Evolutionary conservation across 2,113 vertebrate species (phyloP).

Genomic region (Cottus gobio): DNA sequence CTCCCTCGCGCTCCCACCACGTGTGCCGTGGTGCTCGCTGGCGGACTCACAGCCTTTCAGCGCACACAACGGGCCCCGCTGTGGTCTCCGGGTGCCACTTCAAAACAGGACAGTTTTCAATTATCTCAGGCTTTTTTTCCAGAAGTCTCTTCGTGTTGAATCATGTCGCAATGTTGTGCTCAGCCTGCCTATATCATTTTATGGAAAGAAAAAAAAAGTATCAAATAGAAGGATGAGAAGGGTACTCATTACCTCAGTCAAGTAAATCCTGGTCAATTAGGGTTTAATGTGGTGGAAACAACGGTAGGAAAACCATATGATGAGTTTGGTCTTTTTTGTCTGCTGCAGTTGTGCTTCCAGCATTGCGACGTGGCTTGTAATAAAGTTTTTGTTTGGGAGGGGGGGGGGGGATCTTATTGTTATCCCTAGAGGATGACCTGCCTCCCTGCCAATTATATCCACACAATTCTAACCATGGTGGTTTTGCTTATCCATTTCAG

Average conservation of each 20-base stretch:
- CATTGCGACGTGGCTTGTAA: conserved; percentile 34
- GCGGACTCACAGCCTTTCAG: conserved; percentile 19
- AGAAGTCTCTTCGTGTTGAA: conserved; percentile 43
- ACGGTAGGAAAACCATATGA: conserved; percentile 68
- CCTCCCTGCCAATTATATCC: conserved; percentile 34
- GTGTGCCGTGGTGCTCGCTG: conserved; percentile 18
- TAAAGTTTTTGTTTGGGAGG: background rate
- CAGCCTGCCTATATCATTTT: conserved; percentile 24
- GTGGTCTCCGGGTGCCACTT: conserved; percentile 44
- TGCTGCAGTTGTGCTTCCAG: conserved; percentile 31
- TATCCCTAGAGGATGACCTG: conserved; percentile 15
- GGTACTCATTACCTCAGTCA: conserved; percentile 36
- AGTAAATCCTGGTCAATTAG: conserved; percentile 56
- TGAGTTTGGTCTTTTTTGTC: conserved; percentile 35
- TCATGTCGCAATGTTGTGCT: conserved; percentile 36
- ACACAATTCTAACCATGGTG: conserved; percentile 2
- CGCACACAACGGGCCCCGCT: conserved; percentile 19
- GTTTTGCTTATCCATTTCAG: conserved; percentile 49
- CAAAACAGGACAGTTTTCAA: conserved; percentile 51
- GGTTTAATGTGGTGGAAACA: conserved; percentile 74
- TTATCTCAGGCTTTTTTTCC: conserved; percentile 35
- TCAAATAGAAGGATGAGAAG: conserved; percentile 34
- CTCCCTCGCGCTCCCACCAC: background rate
- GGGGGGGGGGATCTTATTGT: conserved; percentile 26
- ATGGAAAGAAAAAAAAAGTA: conserved; percentile 46